These are phyloP conservation scores for Trichechus manatus DNA, from an alignment of 2,113 vertebrate genomes.

Conservation along the genomic window DNA sequence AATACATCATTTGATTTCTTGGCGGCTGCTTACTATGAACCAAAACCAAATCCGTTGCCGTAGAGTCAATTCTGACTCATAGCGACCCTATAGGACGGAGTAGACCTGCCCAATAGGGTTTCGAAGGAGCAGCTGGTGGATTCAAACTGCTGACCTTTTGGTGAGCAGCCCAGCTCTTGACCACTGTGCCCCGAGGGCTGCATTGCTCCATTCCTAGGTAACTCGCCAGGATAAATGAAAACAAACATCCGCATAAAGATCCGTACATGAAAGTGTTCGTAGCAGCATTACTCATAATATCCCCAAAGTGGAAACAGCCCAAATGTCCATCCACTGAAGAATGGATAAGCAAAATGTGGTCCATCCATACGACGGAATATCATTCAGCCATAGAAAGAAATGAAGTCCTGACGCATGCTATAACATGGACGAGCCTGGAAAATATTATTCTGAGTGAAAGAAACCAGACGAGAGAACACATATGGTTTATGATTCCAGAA, in stretches of 20 bases:
- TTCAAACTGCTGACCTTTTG: too few species aligned
- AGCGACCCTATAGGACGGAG: too few species aligned
- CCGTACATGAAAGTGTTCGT: background rate
- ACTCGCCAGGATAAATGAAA: background rate
- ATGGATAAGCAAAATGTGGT: background rate
- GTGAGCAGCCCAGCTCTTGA: too few species aligned
- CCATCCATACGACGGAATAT: background rate
- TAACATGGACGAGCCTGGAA: background rate
- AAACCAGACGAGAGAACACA: background rate
- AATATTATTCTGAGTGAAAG: background rate
- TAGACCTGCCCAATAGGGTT: too few species aligned
- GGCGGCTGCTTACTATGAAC: too few species aligned
- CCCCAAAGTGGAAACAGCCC: background rate
- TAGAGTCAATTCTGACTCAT: too few species aligned
- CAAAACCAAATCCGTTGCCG: too few species aligned
- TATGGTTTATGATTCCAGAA: background rate
- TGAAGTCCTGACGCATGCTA: background rate
- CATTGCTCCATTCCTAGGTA: too few species aligned
- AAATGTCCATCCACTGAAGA: background rate
- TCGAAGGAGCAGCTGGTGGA: too few species aligned
- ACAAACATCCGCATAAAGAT: background rate
- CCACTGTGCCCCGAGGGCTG: too few species aligned
- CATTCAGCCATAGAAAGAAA: background rate
- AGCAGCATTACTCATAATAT: background rate
- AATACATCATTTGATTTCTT: too few species aligned